phyloP scores from a whole-genome alignment of 1,140 invertebrate species.

The Cotesia glomerata region DNA sequence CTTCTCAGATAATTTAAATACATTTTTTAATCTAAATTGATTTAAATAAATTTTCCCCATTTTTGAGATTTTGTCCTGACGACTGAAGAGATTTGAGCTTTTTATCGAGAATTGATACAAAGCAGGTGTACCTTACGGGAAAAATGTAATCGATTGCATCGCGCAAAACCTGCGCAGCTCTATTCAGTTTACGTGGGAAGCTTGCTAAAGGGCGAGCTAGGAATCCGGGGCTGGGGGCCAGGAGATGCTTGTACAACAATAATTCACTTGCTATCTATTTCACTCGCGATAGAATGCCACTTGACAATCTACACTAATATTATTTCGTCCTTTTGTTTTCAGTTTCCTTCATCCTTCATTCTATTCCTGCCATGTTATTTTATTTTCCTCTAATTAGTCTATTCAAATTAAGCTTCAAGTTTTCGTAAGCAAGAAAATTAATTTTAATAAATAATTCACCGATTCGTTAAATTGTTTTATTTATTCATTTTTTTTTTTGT shows the following conservation, averaged over 20 bases:
- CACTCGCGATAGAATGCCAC: slow-evolving; percentile 50
- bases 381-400: background rate
- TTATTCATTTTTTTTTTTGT: too few species aligned
- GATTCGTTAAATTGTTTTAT: too few species aligned
- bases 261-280: slow-evolving; percentile 57
- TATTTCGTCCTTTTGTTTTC: slow-evolving; percentile 28
- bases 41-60: too few species aligned
- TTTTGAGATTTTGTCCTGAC: too few species aligned
- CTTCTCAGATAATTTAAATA: too few species aligned
- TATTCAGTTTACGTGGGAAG: slow-evolving; percentile 8
- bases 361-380: slow-evolving; percentile 1
- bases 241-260: slow-evolving; percentile 41
- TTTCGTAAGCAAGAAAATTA: too few species aligned
- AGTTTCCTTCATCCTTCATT: slow-evolving; percentile 28
- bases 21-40: too few species aligned
- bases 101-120: background rate
- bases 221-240: too few species aligned
- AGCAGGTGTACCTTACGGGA: background rate
- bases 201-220: background rate
- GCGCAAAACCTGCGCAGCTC: background rate
- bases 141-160: slow-evolving; percentile 17
- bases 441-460: too few species aligned
- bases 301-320: slow-evolving; percentile 45
- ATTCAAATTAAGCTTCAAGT: background rate
- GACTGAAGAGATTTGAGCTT: background rate